Conservation (phyloP, 1,140 invertebrate genomes). For the Drosophila asahinai region DNA sequence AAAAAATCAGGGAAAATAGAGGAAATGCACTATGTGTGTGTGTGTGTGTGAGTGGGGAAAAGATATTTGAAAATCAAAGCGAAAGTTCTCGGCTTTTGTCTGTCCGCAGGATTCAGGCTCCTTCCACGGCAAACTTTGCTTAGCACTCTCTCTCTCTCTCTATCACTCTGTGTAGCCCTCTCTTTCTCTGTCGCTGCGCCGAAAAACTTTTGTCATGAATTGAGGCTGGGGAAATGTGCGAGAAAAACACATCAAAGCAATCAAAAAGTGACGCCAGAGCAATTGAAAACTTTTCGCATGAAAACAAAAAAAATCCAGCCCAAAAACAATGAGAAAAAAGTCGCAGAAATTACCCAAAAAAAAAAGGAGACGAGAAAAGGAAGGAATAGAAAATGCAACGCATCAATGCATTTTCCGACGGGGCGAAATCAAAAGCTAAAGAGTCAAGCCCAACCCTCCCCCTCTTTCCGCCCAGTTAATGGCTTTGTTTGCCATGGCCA, state of each 20-base stretch:
- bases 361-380: conserved; percentile 15
- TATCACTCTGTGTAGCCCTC: conserved; percentile 1
- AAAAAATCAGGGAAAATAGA: conserved; percentile 26
- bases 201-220: conserved; percentile 83
- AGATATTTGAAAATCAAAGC: conserved; percentile 81
- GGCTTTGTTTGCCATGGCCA: conserved; percentile 78
- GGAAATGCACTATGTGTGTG: conserved; percentile 24
- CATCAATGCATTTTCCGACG: conserved; percentile 68
- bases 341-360: conserved; percentile 43
- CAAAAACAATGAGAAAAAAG: conserved; percentile 45
- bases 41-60: conserved; percentile 17
- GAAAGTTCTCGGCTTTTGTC: conserved; percentile 79
- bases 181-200: conserved; percentile 33
- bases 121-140: conserved; percentile 44
- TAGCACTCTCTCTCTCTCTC: neutral
- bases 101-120: conserved; percentile 37
- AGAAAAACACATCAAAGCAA: conserved; percentile 84
- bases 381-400: conserved; percentile 72
- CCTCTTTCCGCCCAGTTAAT: conserved; percentile 67
- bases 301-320: conserved; percentile 41
- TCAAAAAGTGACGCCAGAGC: conserved; percentile 84
- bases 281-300: conserved; percentile 84
- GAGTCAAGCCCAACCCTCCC: conserved; percentile 38
- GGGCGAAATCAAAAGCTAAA: conserved; percentile 54
- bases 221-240: conserved; percentile 81